Conservation (phyloP, 2,113 vertebrate genomes). For the Podarcis raffonei region DNA sequence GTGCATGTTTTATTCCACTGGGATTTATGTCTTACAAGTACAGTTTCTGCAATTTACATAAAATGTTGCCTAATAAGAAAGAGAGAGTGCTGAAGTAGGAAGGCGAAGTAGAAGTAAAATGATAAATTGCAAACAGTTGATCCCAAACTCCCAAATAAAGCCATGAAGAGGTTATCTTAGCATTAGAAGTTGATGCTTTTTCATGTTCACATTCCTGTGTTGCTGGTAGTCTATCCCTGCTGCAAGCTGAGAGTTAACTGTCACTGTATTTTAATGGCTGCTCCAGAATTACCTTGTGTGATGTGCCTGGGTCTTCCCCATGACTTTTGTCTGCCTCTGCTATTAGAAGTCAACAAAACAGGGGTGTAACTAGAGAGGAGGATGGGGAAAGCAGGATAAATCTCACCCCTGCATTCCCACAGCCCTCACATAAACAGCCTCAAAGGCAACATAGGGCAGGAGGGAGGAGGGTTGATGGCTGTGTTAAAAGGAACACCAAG, state of each 20-base stretch:
- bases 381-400: background rate
- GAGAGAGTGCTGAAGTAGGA: fast-evolving
- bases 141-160: background rate
- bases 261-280: background rate
- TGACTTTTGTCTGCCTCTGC: too few species aligned
- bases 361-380: background rate
- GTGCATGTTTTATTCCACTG: background rate
- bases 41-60: background rate
- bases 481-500: background rate
- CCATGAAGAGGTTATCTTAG: background rate
- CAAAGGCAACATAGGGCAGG: background rate
- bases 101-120: fast-evolving
- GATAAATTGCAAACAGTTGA: background rate
- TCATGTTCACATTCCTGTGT: background rate
- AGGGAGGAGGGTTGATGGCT: background rate
- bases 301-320: background rate
- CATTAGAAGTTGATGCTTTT: background rate
- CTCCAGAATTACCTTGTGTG: background rate
- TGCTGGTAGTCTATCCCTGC: background rate
- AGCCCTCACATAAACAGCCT: background rate
- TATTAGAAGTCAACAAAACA: background rate
- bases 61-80: background rate
- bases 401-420: background rate
- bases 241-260: background rate
- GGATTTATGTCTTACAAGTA: background rate